Evolutionary conservation across 2,888 invertebrate genomes (phyloP).

Genomic region (Andrena dorsata): DNA sequence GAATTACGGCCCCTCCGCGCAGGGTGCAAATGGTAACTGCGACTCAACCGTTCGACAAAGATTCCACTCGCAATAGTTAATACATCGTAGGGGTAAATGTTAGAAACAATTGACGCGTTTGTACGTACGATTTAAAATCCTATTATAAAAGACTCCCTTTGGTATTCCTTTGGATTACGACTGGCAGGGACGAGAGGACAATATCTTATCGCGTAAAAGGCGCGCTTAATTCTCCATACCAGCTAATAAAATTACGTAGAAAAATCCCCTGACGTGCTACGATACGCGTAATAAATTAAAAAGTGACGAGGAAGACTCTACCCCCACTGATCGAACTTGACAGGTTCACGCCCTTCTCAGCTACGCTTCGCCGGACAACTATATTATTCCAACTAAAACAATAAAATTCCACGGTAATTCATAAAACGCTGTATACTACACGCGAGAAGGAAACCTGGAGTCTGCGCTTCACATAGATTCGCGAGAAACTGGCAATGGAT

Average conservation of each 20-base stretch:
- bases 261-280: not conserved
- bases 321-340: no score
- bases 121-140: slow-evolving; percentile 35
- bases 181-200: not conserved
- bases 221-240: not conserved
- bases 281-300: slow-evolving; percentile 3
- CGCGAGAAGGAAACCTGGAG: no score
- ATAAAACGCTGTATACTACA: no score
- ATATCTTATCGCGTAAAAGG: not conserved
- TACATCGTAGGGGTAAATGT: slow-evolving; percentile 1
- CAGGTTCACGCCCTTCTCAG: no score
- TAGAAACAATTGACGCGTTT: slow-evolving; percentile 43
- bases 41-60: not conserved
- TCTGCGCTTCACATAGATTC: no score
- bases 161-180: slow-evolving; percentile 63
- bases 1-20: slow-evolving; percentile 8
- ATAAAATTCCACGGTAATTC: no score
- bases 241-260: not conserved
- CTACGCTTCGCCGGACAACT: no score
- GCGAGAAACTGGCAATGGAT: no score
- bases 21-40: slow-evolving; percentile 4
- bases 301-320: not conserved
- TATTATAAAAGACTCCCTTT: slow-evolving; percentile 64
- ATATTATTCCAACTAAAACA: no score
- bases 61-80: slow-evolving; percentile 24